phyloP scores from a whole-genome alignment of 2,113 vertebrate genomes.

The Sterrhoptilus dennistouni region DNA sequence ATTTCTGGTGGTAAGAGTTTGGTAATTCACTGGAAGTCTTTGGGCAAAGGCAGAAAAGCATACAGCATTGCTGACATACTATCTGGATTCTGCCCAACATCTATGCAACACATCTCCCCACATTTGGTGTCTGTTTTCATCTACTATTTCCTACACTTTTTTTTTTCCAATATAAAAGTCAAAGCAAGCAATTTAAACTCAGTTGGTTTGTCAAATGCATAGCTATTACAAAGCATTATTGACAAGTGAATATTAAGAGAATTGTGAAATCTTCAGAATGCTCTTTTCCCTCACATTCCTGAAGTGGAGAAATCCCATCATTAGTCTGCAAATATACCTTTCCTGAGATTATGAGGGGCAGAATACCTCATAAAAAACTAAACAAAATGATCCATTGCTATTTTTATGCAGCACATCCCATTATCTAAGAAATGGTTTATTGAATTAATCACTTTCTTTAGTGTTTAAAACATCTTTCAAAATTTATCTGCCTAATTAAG shows the following conservation, averaged over 20 bases:
- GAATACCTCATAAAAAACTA: slow-evolving; percentile 24
- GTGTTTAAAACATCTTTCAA: neutral
- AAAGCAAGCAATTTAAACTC: neutral
- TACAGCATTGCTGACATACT: neutral
- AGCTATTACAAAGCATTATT: neutral
- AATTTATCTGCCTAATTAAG: neutral
- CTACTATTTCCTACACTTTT: too few relatives aligned
- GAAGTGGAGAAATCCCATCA: slow-evolving; percentile 34
- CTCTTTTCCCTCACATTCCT: neutral
- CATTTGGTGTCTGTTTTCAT: neutral
- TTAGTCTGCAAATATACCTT: slow-evolving; percentile 24
- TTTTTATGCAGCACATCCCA: neutral
- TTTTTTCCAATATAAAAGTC: neutral
- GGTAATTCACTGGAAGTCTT: neutral
- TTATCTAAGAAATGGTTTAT: neutral
- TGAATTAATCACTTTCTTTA: neutral
- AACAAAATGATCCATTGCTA: neutral
- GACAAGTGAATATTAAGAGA: neutral
- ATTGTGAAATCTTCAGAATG: neutral
- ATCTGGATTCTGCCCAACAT: neutral
- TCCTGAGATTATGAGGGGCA: slow-evolving; percentile 24
- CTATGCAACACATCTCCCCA: neutral
- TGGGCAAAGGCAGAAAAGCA: neutral
- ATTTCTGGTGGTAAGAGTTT: neutral
- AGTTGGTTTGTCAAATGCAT: neutral